phyloP scores from a whole-genome alignment of 1,140 invertebrate species.

The Mycetomoellerius zeteki region DNA sequence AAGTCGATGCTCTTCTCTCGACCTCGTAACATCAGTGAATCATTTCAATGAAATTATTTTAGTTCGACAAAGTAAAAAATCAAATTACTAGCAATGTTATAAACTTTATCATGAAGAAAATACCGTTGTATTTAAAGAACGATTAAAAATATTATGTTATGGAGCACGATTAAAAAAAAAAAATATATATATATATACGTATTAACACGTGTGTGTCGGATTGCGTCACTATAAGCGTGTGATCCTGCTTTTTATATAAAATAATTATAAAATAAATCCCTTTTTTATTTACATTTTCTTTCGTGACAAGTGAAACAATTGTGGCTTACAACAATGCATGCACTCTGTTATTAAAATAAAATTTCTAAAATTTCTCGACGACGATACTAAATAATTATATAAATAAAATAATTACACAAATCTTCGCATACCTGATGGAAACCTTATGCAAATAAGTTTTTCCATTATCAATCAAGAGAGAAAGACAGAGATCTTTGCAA shows the following conservation, averaged over 20 bases:
- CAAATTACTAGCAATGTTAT: not conserved
- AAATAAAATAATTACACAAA: slow-evolving; percentile 18
- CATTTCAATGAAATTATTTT: slow-evolving; percentile 9
- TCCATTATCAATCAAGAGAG: not conserved
- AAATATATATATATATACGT: not conserved
- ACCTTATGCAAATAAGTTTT: slow-evolving; percentile 22
- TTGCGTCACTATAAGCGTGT: not conserved
- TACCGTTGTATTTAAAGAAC: not conserved
- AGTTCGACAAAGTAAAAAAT: not conserved
- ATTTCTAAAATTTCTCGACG: not conserved
- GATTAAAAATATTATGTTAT: slow-evolving; percentile 12
- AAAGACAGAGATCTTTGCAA: not conserved
- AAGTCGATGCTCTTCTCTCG: slow-evolving; percentile 11
- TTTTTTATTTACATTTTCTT: not conserved
- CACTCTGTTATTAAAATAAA: not conserved
- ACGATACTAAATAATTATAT: too few relatives aligned
- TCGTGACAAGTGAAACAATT: not conserved
- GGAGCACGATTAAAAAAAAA: not conserved
- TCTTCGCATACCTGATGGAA: not conserved
- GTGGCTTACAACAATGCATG: not conserved
- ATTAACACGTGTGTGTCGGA: not conserved
- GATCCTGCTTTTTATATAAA: not conserved
- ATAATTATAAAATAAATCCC: slow-evolving; percentile 1
- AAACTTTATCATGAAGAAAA: slow-evolving; percentile 10
- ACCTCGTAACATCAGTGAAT: slow-evolving; percentile 9